Evolutionary conservation across 2,113 vertebrate genomes (phyloP), one percentile per base, ranked within the genome.

Genomic region (Hystrix cristata): DNA sequence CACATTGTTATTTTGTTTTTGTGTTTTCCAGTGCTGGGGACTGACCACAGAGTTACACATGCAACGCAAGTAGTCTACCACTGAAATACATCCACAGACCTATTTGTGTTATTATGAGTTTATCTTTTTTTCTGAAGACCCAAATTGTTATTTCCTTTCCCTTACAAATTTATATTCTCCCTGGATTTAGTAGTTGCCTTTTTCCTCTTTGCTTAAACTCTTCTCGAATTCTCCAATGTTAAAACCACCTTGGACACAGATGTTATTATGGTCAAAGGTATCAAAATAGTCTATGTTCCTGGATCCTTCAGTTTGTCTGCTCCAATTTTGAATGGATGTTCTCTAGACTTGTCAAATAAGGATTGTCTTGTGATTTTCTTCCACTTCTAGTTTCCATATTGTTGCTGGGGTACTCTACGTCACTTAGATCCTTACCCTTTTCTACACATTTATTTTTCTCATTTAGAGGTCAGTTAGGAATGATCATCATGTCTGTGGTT

Each of bases 71-170:
- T 21, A 13, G 13, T 31, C 64, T 65, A 29, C 64, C 64, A 29
- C 9, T 12, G 64, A 65, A 31, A 11, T 65, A 31, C 27, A 29
- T 29, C 27, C 29, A 10, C 11, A 31, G 64, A 65, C 12, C 64
- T 55, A 84, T 74, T 74, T 72, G 51, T 12, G 72, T 57, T 71
- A 51, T 79, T n/a, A 62, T 62, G 13, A 74, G 21, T 27, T 62
- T 62, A 86, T 60, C 19, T 34, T 86, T 92, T 92, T 90, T 46
- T 79, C 16, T 71, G 27, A 64, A 74, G n/a, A 86, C 43, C 9
- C 90, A 95, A 67, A 57, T n/a, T 74, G 31, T 87, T 46, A 7
- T 80, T 88, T 90, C 19, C 46, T n/a, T 71, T 72, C 89, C n/a
- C 55, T 29, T 38, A 86, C 59, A 88, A 86, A 14, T 51, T 93